A percentile compares a stretch with the other conserved stretches of the same genome.
Evolutionary conservation across 2,797 vertebrate species (phyloP).

Genomic region (Pachyuromys duprasi): DNA sequence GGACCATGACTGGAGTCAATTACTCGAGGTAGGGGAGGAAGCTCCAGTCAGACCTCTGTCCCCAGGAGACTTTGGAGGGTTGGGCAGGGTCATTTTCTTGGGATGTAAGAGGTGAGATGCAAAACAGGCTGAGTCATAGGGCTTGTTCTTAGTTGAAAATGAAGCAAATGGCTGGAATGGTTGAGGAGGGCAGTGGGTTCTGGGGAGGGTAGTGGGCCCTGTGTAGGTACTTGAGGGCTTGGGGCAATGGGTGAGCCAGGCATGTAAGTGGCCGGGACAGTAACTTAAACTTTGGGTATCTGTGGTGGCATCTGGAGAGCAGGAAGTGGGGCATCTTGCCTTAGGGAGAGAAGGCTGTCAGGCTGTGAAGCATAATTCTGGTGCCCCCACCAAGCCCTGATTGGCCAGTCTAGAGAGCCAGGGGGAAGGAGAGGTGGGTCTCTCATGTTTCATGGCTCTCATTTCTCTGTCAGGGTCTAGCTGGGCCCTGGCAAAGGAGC

Average conservation of each 20-base stretch:
- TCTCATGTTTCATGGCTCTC: slow-evolving; percentile 62
- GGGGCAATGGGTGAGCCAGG: not conserved
- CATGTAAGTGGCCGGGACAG: not conserved
- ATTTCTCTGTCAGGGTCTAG: not conserved
- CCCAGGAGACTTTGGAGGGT: not conserved
- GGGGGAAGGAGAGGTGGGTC: not conserved
- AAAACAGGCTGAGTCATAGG: not conserved
- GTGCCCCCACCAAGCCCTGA: not conserved
- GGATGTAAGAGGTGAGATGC: not conserved
- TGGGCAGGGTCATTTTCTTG: not conserved
- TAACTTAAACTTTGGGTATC: not conserved
- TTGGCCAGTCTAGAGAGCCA: not conserved
- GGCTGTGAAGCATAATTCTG: not conserved
- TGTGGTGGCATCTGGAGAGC: not conserved
- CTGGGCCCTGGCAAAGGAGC: slow-evolving; percentile 15
- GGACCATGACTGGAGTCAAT: not conserved
- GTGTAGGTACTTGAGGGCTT: not conserved
- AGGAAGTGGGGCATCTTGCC: too few relatives aligned
- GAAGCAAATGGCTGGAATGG: not conserved
- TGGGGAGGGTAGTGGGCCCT: not conserved
- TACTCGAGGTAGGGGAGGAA: not conserved
- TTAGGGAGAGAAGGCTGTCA: not conserved
- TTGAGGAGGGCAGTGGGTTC: not conserved
- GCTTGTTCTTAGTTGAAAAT: not conserved
- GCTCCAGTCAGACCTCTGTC: not conserved